Evolutionary conservation across 1,140 invertebrate species (phyloP), one percentile per base, ranked within the genome.

Genomic region (Listronotus oregonensis): DNA sequence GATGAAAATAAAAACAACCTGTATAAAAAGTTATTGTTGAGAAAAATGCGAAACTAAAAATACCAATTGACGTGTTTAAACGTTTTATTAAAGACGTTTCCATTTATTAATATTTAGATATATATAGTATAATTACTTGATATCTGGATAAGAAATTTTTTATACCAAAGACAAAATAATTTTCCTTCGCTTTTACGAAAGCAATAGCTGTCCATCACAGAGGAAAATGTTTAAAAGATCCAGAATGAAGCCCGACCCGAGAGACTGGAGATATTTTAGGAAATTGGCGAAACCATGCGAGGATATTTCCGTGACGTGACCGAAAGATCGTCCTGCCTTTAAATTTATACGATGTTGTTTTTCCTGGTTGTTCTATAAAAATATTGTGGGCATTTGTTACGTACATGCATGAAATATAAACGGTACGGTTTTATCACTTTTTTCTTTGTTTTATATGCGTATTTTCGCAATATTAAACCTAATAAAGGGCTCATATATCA

Each of bases 271-370:
- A 21, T 50, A 18, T 43, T 17, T 46, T 21, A 34, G 17, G 55
- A 54, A 64, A 67, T 67, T 67, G 65, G 52, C 58, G 44, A 39
- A 42, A 31, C 52, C 31, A 14, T 63, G 21, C 49, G 59, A 49
- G 56, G 58, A 62, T 67, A 67, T 62, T 49, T 49, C 17, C 44
- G 50, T 62, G 65, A 67, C 65, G 49, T 67, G 65, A 46, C 42
- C 65, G 51, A 65, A 47, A 10, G 11, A 50, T 4, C 52, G 10
- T 42, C 49, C 40, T 11, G 34, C 43, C 50, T 56, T 67, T 42
- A 67, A 67, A 62, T 63, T 67, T 67, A 62, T 67, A 63, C 57
- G 65, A 49, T 44, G 37, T 60, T 60, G 57, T 61, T 66, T 66
- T 27, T 27, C 34, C 10, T 0, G 21, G 54, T 18, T 37, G 37